phyloP scores from a whole-genome alignment of 2,797 vertebrate genomes.

The Oryzias sinensis region DNA sequence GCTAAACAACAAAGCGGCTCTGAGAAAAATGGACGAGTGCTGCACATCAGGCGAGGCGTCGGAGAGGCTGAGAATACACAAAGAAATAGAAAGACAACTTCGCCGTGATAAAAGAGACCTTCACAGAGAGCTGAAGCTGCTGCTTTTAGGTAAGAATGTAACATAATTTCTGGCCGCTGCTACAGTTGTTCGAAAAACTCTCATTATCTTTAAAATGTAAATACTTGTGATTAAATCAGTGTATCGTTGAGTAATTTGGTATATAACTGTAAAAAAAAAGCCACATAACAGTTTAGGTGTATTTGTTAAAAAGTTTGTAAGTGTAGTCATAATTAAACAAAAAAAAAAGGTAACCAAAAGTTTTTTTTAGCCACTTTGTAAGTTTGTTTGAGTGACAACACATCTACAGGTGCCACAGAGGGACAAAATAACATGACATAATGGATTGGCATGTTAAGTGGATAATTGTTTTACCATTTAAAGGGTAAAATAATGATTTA shows the following conservation, averaged over 20 bases:
- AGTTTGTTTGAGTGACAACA: neutral
- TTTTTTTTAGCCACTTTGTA: neutral
- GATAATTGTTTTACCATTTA: neutral
- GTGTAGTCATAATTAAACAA: neutral
- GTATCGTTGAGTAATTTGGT: too few relatives aligned
- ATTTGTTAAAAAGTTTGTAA: too few relatives aligned
- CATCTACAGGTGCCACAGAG: neutral
- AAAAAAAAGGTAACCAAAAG: too few relatives aligned
- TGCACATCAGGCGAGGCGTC: slow-evolving; percentile 75
- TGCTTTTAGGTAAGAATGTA: slow-evolving; percentile 84
- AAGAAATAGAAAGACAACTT: slow-evolving; percentile 84
- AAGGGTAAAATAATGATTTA: too few relatives aligned
- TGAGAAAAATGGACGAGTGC: slow-evolving; percentile 74
- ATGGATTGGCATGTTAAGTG: neutral
- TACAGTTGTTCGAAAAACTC: too few relatives aligned
- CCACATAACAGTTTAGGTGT: too few relatives aligned
- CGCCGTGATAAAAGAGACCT: slow-evolving; percentile 74
- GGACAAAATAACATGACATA: neutral
- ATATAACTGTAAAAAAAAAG: too few relatives aligned
- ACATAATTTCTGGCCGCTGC: too few relatives aligned
- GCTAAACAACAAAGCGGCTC: neutral
- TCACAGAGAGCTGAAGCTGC: slow-evolving; percentile 80
- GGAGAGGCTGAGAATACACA: slow-evolving; percentile 77
- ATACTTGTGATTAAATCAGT: too few relatives aligned
- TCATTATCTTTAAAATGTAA: too few relatives aligned